Evolutionary conservation across 2,113 vertebrate species (phyloP).

Genomic region (Patagioenas fasciata): DNA sequence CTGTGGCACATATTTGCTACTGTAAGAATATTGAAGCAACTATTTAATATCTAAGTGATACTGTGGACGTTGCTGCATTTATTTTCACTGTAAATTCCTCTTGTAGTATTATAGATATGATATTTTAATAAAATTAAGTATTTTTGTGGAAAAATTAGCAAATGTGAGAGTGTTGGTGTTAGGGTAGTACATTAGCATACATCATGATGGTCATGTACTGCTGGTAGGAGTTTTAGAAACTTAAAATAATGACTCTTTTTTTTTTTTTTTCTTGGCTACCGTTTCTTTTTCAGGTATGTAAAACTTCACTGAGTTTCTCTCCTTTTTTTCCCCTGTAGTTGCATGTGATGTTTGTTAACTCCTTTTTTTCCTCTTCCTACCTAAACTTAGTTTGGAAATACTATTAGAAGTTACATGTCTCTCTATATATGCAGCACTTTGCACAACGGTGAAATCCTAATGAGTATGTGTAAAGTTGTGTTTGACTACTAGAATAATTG

Average conservation of each 20-base stretch:
- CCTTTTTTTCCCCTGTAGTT: conserved; percentile 62
- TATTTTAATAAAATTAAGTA: not conserved
- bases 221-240: conserved; percentile 55
- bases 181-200: not conserved
- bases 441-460: not conserved
- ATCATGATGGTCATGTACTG: not conserved
- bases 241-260: conserved; percentile 66
- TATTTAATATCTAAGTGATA: not conserved
- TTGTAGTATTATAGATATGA: not conserved
- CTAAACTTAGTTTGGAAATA: conserved; percentile 64
- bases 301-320: conserved; percentile 79
- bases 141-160: not conserved
- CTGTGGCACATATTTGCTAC: not conserved
- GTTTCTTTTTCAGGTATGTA: conserved; percentile 86
- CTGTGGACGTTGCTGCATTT: not conserved
- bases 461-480: conserved; percentile 38
- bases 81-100: not conserved
- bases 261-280: conserved; percentile 78
- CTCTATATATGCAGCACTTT: not conserved
- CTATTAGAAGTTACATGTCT: conserved; percentile 43
- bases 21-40: not conserved
- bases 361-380: conserved; percentile 6
- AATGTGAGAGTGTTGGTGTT: not conserved
- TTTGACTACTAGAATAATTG: conserved; percentile 49
- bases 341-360: conserved; percentile 73